Conservation (phyloP, 1,140 invertebrate species). For the Eulimnadia texana region DNA sequence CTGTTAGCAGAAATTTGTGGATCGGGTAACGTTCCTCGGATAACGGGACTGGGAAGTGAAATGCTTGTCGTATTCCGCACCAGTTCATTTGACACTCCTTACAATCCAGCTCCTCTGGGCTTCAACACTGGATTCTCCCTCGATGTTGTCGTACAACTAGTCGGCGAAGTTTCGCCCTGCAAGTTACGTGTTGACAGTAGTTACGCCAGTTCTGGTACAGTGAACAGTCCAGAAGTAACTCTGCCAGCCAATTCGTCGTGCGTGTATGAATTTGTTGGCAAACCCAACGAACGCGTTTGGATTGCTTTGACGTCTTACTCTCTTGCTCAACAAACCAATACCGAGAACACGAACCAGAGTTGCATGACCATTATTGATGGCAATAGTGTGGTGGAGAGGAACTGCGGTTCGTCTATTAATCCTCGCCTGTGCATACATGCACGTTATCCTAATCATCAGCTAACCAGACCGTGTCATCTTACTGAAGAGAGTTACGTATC, state of each 20-base stretch:
- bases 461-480: neutral
- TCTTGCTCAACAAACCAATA: neutral
- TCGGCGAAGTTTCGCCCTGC: slow-evolving; percentile 37
- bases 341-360: neutral
- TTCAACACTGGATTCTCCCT: slow-evolving; percentile 65
- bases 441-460: neutral
- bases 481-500: slow-evolving; percentile 3
- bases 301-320: slow-evolving; percentile 59
- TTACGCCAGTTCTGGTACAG: slow-evolving; percentile 48
- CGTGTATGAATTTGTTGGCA: slow-evolving; percentile 46
- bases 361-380: neutral
- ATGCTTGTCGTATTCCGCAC: slow-evolving; percentile 69
- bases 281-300: slow-evolving; percentile 63
- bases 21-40: slow-evolving; percentile 63
- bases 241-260: slow-evolving; percentile 35
- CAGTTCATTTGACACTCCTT: slow-evolving; percentile 56
- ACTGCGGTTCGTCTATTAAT: neutral
- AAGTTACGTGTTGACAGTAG: slow-evolving; percentile 28
- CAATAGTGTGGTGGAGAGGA: neutral
- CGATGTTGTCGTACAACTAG: slow-evolving; percentile 54
- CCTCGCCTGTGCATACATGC: neutral
- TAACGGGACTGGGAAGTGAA: slow-evolving; percentile 57
- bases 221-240: slow-evolving; percentile 33
- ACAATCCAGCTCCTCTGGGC: slow-evolving; percentile 57
- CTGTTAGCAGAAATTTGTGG: slow-evolving; percentile 63